Conservation (phyloP, 2,888 invertebrate genomes). For the Agrotis segetum region DNA sequence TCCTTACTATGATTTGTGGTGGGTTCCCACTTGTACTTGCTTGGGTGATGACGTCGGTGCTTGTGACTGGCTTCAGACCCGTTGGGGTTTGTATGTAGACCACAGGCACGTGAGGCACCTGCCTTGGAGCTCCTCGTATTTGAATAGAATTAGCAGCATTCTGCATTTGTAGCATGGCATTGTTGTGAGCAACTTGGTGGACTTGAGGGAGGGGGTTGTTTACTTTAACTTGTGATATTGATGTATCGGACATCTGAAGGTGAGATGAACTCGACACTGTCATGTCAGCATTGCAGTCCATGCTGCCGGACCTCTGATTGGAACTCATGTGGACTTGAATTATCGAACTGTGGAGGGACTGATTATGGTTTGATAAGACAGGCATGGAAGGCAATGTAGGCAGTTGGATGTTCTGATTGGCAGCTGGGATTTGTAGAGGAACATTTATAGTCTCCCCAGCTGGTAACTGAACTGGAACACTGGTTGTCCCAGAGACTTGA, state of each 20-base stretch:
- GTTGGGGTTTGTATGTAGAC: slow-evolving; percentile 91
- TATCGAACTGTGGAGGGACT: slow-evolving; percentile 84
- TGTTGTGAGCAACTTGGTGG: slow-evolving; percentile 82
- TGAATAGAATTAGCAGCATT: slow-evolving; percentile 84
- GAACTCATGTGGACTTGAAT: slow-evolving; percentile 88
- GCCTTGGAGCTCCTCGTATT: slow-evolving; percentile 79
- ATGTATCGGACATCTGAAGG: slow-evolving; percentile 79
- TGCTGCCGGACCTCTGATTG: slow-evolving; percentile 77
- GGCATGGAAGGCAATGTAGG: slow-evolving; percentile 85
- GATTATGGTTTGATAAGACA: slow-evolving; percentile 80
- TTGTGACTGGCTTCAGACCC: slow-evolving; percentile 87
- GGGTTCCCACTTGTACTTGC: slow-evolving; percentile 88
- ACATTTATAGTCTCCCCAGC: slow-evolving; percentile 88
- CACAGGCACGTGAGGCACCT: slow-evolving; percentile 90
- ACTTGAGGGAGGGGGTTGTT: slow-evolving; percentile 82
- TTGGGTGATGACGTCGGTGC: slow-evolving; percentile 87
- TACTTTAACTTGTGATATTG: slow-evolving; percentile 82
- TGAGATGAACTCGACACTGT: slow-evolving; percentile 81
- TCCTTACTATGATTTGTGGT: slow-evolving; percentile 88
- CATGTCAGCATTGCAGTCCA: slow-evolving; percentile 82
- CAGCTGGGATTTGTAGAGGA: slow-evolving; percentile 83
- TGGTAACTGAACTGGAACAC: slow-evolving; percentile 85
- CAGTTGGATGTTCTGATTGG: slow-evolving; percentile 83
- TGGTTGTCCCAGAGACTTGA: slow-evolving; percentile 85
- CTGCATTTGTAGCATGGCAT: slow-evolving; percentile 84